Base-by-base conservation (phyloP, 2,888 invertebrate species). In the Plebejus argus region DNA sequence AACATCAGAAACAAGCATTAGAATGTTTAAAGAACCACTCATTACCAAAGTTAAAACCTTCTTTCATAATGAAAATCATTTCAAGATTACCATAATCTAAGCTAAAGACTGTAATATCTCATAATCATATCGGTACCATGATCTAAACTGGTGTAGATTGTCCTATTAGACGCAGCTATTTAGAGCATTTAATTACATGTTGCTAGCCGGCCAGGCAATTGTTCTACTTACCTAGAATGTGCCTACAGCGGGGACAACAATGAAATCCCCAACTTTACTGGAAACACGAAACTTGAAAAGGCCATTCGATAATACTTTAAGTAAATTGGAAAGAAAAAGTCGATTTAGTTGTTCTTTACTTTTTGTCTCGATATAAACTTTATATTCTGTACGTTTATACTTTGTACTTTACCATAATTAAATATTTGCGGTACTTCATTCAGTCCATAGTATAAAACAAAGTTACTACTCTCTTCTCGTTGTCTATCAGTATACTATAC, bases 131-230 rank as follows among this genome's bases (percentile, higher is more conserved):
- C 6, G 18, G 18, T 66, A 28, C 18, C 23, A 28, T 12, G 6
- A 66, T 7, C 66, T 15, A 28, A 28, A 66, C 58, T 58, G 7
- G 23, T 66, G 28, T 33, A 33, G 10, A 66, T 66, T 66, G 28
- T 66, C 18, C 28, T 33, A 28, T 66, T 28, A 66, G 28, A 33
- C 28, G 15, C 28, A 66, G 28, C 28, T 66, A 33, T 28, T 66
- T 61, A 61, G 61, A 61, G 61, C 23, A 61, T 61, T 61, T 61
- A 61, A 66, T 33, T 66, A 66, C 66, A 66, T 66, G 28, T 66
- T 66, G 66, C 28, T 28, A 66, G 28, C 28, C 6, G 28, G 66
- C 23, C 15, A 66, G 66, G 66, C 66, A 28, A 66, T 66, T 66
- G 66, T 33, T 28, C 66, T 5, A 66, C 66, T 66, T 66, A 33